Evolutionary conservation across 2,888 invertebrate genomes (phyloP).

Genomic region (Spilosoma lubricipeda): DNA sequence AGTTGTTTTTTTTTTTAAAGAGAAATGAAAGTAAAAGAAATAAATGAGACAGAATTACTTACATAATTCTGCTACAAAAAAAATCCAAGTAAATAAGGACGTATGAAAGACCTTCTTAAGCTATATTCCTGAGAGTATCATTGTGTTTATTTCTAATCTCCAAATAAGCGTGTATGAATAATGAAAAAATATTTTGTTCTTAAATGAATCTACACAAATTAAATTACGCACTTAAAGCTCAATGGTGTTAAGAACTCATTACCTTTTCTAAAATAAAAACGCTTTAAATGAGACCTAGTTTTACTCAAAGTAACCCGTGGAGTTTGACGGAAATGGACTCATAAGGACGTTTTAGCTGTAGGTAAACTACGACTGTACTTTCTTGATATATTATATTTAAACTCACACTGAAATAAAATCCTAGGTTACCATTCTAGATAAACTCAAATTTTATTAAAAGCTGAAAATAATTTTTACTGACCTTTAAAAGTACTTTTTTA

Average conservation of each 20-base stretch:
- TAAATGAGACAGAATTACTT: neutral
- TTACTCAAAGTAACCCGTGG: neutral
- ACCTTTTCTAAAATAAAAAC: neutral
- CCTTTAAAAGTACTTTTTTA: neutral
- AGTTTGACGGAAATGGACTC: slow-evolving; percentile 27
- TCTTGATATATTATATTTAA: slow-evolving; percentile 14
- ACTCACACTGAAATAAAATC: neutral
- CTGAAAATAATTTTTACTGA: no score
- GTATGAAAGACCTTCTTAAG: neutral
- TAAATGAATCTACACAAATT: neutral
- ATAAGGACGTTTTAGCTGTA: slow-evolving; percentile 23
- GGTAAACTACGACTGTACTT: slow-evolving; percentile 25
- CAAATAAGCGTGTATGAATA: neutral
- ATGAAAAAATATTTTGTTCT: neutral
- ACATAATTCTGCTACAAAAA: neutral
- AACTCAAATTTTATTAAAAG: neutral
- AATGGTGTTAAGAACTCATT: neutral
- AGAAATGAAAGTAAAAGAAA: no score
- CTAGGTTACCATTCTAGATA: neutral
- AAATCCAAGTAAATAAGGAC: no score
- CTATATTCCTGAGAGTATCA: neutral
- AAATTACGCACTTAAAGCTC: neutral
- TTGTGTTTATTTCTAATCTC: no score
- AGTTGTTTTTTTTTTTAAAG: no score
- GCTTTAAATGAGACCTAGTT: slow-evolving; percentile 26